Percentiles rank a stretch among this genome's conserved stretches.
Evolutionary conservation across 2,888 invertebrate genomes (phyloP).

Genomic region (Andrena hattorfiana): DNA sequence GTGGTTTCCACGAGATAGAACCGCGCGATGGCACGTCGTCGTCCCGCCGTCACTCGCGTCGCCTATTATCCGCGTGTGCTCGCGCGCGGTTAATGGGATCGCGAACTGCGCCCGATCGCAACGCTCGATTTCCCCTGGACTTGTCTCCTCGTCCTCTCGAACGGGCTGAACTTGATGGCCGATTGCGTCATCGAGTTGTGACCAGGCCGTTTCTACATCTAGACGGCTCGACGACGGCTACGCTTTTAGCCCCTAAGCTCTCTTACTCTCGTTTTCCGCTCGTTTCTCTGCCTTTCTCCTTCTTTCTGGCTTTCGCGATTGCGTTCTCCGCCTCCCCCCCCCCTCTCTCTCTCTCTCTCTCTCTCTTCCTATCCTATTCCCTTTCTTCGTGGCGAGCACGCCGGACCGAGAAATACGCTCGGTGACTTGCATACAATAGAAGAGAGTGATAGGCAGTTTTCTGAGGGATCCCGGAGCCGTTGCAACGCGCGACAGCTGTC

Average conservation of each 20-base stretch:
- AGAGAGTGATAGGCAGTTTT: conserved; percentile 76
- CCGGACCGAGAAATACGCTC: conserved; percentile 57
- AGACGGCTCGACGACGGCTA: conserved; percentile 48
- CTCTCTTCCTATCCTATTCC: not conserved
- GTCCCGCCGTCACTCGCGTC: conserved; percentile 40
- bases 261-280: conserved; percentile 45
- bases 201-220: conserved; percentile 63
- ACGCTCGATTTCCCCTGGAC: conserved; percentile 56
- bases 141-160: conserved; percentile 59
- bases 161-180: conserved; percentile 65
- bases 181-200: conserved; percentile 70
- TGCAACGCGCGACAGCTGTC: conserved; percentile 77
- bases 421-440: conserved; percentile 76
- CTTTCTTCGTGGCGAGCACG: conserved; percentile 41
- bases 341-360: not conserved
- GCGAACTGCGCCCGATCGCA: conserved; percentile 59
- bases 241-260: conserved; percentile 30
- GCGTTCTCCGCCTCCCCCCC: not conserved
- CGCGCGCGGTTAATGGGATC: conserved; percentile 68
- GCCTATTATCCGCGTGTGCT: conserved; percentile 62
- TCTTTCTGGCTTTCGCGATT: not conserved
- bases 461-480: conserved; percentile 65
- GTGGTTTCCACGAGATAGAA: conserved; percentile 53
- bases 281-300: not conserved
- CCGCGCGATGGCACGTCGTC: conserved; percentile 47